Percentiles rank a stretch among this genome's conserved stretches.
These are phyloP conservation scores for Brachyptera putata DNA, from an alignment of 2,888 invertebrate species.

Conservation along the genomic window DNA sequence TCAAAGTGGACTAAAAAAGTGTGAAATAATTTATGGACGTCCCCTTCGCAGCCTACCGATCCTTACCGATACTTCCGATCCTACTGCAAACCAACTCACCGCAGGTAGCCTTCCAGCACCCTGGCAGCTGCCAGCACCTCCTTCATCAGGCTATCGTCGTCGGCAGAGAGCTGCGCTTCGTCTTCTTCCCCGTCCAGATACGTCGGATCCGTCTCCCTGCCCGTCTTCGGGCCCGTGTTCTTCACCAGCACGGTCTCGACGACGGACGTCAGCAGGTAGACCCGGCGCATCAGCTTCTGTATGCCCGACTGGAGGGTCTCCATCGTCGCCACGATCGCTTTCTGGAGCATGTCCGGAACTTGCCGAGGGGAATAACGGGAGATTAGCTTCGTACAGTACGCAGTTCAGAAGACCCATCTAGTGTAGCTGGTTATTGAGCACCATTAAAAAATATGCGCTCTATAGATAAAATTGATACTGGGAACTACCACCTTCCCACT, in stretches of 20 bases:
- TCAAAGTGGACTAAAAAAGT: no score
- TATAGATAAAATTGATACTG: no score
- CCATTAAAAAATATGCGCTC: no score
- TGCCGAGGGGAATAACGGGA: background rate
- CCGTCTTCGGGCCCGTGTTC: background rate
- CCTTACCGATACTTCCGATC: no score
- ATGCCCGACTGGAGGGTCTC: slow-evolving; percentile 39
- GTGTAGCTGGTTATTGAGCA: no score
- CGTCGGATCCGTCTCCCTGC: background rate
- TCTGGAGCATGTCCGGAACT: slow-evolving; percentile 43
- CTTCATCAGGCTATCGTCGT: slow-evolving; percentile 39
- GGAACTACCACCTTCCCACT: no score
- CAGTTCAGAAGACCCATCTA: no score
- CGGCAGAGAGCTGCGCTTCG: slow-evolving; percentile 31
- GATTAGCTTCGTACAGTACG: background rate
- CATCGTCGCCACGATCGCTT: slow-evolving; percentile 39
- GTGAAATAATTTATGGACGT: no score
- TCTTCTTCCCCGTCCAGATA: slow-evolving; percentile 41
- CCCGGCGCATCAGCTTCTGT: slow-evolving; percentile 41
- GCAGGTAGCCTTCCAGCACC: slow-evolving; percentile 59
- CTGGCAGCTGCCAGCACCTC: slow-evolving; percentile 55
- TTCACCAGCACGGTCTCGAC: slow-evolving; percentile 43
- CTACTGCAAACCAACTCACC: no score
- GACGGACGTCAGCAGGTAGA: slow-evolving; percentile 50
- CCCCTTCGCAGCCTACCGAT: no score